Evolutionary conservation across 2,888 invertebrate genomes (phyloP), one percentile per base, ranked within the genome.

Genomic region (Dexiosoma caninum): DNA sequence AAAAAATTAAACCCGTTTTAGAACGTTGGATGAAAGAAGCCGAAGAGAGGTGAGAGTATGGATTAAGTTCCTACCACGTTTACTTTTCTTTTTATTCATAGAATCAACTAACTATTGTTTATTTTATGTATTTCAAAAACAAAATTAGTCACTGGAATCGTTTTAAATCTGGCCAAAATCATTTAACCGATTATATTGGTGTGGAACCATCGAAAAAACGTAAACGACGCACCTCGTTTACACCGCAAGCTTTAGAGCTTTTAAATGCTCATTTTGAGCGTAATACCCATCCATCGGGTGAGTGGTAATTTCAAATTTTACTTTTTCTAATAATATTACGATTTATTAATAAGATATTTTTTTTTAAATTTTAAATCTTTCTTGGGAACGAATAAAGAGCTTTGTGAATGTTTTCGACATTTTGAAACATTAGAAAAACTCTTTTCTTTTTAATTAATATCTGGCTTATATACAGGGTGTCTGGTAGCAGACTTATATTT

Each of bases 21-120:
- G 98, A 98, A 91, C 94, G 96, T 91, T 98, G 98, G 98, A 98
- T 98, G 98, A 96, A 96, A 91, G 98, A 98, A 91, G 98, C 98
- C 69, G 98, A 98, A 92, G 97, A 98, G 92, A 96, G 98, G 95
- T 98, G 88, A 88, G 88, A 88, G 88, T 88, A 88, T 88, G 88
- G 87, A 88, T 87, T 85, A 86, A 86, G 87, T 89, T 88, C 87
- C 87, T 85, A 84, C 82, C 83, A 84, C 85, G 85, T 82, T 82
- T 83, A 67, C 59, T 30, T 69, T 66, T 78, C 19, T 35, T n/a
- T n/a, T 2, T 19, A 19, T 81, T 64, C 72, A 19, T 59, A 74
- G 75, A 74, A 53, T 71, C 21, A 37, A 59, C 69, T 77, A 74
- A 77, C 85, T 81, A 70, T 75, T 72, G 12, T 51, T 35, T 72